Evolutionary conservation across 1,140 invertebrate species (phyloP).

Genomic region (Mizuhopecten yessoensis): DNA sequence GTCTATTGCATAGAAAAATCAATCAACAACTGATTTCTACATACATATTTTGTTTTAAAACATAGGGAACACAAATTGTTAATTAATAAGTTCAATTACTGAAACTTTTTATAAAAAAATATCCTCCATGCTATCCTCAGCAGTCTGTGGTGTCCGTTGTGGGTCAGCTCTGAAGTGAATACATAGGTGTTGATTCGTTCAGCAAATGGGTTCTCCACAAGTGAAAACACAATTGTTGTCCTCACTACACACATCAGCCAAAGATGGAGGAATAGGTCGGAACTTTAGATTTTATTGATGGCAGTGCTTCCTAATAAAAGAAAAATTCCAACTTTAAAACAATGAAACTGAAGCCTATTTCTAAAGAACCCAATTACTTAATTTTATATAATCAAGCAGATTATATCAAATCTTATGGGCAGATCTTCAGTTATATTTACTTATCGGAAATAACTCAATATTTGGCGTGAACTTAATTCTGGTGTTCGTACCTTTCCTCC

Average conservation of each 20-base stretch:
- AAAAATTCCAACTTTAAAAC: too few species aligned
- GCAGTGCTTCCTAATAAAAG: conserved; percentile 76
- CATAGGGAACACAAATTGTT: not conserved
- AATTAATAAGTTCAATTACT: not conserved
- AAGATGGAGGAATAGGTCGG: conserved; percentile 80
- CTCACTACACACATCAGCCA: too few species aligned
- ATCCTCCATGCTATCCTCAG: too few species aligned
- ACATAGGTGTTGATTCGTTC: not conserved
- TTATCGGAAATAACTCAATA: not conserved
- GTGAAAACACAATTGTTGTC: too few species aligned
- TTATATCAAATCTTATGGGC: too few species aligned
- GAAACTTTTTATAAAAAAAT: not conserved
- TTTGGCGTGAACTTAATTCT: conserved; percentile 28
- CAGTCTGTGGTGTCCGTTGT: too few species aligned
- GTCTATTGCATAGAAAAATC: not conserved
- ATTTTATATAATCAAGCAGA: too few species aligned
- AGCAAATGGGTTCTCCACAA: too few species aligned
- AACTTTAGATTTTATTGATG: conserved; percentile 79
- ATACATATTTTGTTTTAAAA: not conserved
- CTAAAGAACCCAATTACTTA: too few species aligned
- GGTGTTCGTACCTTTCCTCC: conserved; percentile 78
- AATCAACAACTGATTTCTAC: too few species aligned
- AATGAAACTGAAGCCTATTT: too few species aligned
- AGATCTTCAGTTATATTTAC: too few species aligned
- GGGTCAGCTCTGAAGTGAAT: not conserved